These are phyloP conservation scores for Hippotragus niger DNA, from an alignment of 2,113 vertebrate genomes.

Conservation along the genomic window DNA sequence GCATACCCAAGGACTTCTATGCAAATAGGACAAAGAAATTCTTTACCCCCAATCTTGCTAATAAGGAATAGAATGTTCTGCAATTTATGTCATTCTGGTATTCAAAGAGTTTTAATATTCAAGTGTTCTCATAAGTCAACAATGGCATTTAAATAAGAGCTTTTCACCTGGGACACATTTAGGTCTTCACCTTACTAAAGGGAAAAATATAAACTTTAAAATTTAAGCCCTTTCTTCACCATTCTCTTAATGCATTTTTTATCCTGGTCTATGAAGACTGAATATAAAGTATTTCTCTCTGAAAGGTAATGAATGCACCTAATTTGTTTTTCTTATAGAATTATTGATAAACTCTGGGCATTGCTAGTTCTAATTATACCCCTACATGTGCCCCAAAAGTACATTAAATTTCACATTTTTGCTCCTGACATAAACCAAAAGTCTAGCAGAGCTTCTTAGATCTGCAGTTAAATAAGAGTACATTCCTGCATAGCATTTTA, in stretches of 20 bases:
- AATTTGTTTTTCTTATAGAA: background rate
- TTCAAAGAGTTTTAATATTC: background rate
- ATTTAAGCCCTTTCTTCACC: background rate
- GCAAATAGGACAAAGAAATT: background rate
- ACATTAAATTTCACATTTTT: background rate
- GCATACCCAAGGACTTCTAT: background rate
- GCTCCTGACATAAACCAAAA: background rate
- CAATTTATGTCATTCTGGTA: background rate
- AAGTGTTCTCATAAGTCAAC: background rate
- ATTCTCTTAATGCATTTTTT: background rate
- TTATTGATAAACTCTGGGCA: background rate
- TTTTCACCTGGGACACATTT: background rate
- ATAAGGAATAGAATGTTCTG: accelerated
- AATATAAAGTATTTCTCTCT: background rate
- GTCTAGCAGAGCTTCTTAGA: background rate
- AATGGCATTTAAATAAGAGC: background rate
- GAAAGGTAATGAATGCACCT: background rate
- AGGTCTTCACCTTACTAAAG: background rate
- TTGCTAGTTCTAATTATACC: background rate
- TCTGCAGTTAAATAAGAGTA: background rate
- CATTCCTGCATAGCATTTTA: background rate
- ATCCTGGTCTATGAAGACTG: background rate
- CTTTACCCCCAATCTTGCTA: background rate
- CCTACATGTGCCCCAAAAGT: background rate
- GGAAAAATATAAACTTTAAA: background rate